A percentile compares a stretch with the other conserved stretches of the same genome.
Evolutionary conservation across 2,888 invertebrate species (phyloP).

Genomic region (Syrphus vitripennis): DNA sequence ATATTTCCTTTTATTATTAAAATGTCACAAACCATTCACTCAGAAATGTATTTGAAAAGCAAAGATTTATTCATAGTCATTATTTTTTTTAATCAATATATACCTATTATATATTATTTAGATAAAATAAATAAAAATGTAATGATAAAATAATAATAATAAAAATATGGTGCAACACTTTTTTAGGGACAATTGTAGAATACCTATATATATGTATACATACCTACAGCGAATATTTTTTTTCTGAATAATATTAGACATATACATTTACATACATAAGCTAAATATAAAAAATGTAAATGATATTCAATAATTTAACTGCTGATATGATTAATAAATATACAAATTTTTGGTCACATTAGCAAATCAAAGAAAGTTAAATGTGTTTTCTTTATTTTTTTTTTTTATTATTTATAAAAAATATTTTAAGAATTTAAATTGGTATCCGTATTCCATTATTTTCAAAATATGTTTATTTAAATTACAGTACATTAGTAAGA

Average conservation of each 20-base stretch:
- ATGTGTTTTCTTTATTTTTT: not conserved
- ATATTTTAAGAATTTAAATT: too few relatives aligned
- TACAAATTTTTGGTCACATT: constrained; percentile 54
- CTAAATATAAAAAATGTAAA: not conserved
- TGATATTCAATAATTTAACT: constrained; percentile 26
- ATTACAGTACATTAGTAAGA: too few relatives aligned
- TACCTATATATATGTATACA: too few relatives aligned
- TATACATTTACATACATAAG: constrained; percentile 9
- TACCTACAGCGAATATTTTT: constrained; percentile 29
- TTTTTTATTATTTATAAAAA: too few relatives aligned
- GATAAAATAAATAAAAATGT: not conserved
- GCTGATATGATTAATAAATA: constrained; percentile 18
- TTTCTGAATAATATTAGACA: not conserved
- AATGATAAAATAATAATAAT: constrained; percentile 20
- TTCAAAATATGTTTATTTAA: too few relatives aligned
- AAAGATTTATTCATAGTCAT: not conserved
- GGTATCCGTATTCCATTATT: too few relatives aligned
- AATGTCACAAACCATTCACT: constrained; percentile 6
- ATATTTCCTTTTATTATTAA: not conserved
- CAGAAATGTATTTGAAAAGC: not conserved
- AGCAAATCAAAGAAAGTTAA: not conserved
- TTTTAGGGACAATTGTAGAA: constrained; percentile 47
- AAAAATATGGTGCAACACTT: constrained; percentile 50
- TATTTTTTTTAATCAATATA: constrained; percentile 8
- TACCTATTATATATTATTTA: not conserved